Evolutionary conservation across 2,888 invertebrate genomes (phyloP), one percentile per base, ranked within the genome.

Genomic region (Carcina quercana): DNA sequence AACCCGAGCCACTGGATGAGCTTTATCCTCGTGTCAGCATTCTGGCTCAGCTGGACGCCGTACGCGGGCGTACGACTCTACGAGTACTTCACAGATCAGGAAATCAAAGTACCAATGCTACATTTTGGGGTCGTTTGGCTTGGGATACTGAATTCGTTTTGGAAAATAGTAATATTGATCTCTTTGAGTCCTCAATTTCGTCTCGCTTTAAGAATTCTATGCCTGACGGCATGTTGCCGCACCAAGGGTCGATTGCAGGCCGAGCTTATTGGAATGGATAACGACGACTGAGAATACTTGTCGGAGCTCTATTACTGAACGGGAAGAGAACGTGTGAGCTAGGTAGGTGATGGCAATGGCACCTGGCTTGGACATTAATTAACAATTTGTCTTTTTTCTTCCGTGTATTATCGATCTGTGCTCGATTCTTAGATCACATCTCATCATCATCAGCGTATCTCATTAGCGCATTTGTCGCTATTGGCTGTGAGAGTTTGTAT

Each of bases 1-100:
- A 96, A 96, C 79, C 96, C 96, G 43, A 95, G 95, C 85, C 97
- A 98, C 86, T 89, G 95, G 75, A 96, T 97, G 91, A 96, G 96
- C 59, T 96, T 98, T 78, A 89, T 96, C 51, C 88, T 98, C 57
- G 93, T 97, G 47, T 86, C 94, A 53, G 87, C 93, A 35, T 98
- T 97, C 83, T 93, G 95, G 91, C 80, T 96, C 42, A 95, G 96
- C 52, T 98, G 98, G 98, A 87, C 93, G 44, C 98, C 98, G 13
- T 96, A 94, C 83, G 92, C 96, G 44, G 87, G 89, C 35, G 87
- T 97, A 45, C 89, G 91, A 48, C 82, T 94, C 40, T 95, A 94
- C 79, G 94, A 91, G 67, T 88, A 88, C 64, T 73, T 88, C 53
- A 87, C 86, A 28, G 88, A 86, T 43, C 80, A 85, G 40, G 86